Evolutionary conservation across 2,113 vertebrate species (phyloP), one percentile per base, ranked within the genome.

Genomic region (Neodontobutis hainanensis): DNA sequence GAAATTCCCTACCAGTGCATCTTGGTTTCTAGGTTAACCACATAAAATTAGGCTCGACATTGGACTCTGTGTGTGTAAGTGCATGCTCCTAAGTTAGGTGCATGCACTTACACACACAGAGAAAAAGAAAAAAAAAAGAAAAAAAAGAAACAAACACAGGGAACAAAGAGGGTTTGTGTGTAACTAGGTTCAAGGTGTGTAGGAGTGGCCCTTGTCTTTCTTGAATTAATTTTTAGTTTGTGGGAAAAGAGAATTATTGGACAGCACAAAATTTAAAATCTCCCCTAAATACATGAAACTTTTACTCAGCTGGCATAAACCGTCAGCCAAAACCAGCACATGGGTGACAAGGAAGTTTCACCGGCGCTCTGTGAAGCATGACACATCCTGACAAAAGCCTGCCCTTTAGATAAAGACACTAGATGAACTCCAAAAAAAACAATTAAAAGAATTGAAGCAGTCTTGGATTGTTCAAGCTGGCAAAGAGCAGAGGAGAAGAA

Each of bases 1-100:
- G 82, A 86, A 63, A 91, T 91, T 87, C 79, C 60, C n/a, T 35
- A n/a, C n/a, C 1, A 11, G 48, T 34, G 15, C 48, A 55, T 10
- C 43, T 11, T 49, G n/a, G 51, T 65, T 61, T 72, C 48, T 77
- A 4, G 48, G 46, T 43, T 70, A 63, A 27, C 14, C 11, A 12
- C 11, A n/a, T 32, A 11, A 38, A 70, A 62, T 8, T 19, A 2
- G 43, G 46, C 56, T 63, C 36, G n/a, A 53, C 47, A 46, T 5
- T 62, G 47, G 32, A 36, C 40, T 15, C 7, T 58, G 57, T n/a
- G n/a, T n/a, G n/a, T 19, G 40, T 48, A 27, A 38, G 6, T 47
- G 32, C 44, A 55, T 49, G 15, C 11, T 11, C 9, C 51, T 35
- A 11, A 53, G 16, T 32, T 53, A 11, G 8, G 8, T 35, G 6